phyloP scores from a whole-genome alignment of 2,797 vertebrate genomes.

The Capromys pilorides region DNA sequence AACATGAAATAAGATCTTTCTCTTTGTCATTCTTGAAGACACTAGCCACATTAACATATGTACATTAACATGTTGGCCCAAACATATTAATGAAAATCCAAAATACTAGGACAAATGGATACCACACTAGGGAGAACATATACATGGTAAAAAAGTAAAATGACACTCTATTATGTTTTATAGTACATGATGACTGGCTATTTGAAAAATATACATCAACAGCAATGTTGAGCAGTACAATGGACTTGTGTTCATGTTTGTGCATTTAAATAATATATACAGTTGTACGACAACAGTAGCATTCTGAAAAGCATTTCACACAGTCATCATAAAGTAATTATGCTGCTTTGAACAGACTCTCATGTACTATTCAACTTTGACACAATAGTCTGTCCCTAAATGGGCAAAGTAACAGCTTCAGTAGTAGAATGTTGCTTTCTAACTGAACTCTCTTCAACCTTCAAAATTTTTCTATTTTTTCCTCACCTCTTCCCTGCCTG shows the following conservation, averaged over 20 bases:
- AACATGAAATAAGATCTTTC: background rate
- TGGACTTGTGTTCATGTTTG: background rate
- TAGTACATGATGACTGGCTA: background rate
- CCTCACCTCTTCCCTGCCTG: background rate
- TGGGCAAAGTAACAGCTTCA: background rate
- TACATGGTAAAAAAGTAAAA: background rate
- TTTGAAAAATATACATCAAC: background rate
- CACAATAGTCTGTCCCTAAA: background rate
- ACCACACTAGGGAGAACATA: background rate
- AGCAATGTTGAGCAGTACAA: background rate
- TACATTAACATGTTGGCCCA: background rate
- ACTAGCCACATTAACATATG: background rate
- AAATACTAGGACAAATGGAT: background rate
- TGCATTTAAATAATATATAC: background rate
- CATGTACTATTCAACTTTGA: background rate
- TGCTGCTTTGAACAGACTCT: background rate
- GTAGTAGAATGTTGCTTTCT: slow-evolving; percentile 14
- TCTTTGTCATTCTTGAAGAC: background rate
- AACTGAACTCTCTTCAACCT: background rate
- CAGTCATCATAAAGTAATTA: background rate
- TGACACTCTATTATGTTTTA: background rate
- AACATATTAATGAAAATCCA: background rate
- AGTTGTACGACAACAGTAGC: background rate
- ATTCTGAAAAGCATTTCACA: background rate
- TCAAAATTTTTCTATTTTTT: background rate